Evolutionary conservation across 2,113 vertebrate species (phyloP).

Genomic region (Sylvicapra grimmia): DNA sequence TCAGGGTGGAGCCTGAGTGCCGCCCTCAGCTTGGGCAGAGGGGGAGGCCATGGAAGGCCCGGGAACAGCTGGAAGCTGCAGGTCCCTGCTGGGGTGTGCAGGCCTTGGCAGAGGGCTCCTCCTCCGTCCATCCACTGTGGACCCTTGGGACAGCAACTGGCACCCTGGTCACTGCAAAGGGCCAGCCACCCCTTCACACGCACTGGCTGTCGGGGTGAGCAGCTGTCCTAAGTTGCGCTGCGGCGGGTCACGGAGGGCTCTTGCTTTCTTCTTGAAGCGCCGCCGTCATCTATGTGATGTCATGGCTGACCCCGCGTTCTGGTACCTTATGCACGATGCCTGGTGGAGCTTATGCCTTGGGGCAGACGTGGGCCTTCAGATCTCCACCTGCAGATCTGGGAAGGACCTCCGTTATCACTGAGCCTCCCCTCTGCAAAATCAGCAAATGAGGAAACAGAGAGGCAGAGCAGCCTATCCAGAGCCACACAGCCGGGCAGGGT

Average conservation of each 20-base stretch:
- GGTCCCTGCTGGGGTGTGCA: neutral
- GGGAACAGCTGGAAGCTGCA: neutral
- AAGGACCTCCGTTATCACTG: neutral
- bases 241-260: rapidly evolving
- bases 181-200: neutral
- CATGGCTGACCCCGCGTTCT: rapidly evolving
- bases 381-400: neutral
- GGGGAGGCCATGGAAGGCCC: rapidly evolving
- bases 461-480: neutral
- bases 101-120: neutral
- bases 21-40: too few species aligned
- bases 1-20: neutral
- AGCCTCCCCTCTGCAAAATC: neutral
- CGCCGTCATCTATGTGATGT: neutral
- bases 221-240: neutral
- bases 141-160: neutral
- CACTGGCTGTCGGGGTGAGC: conserved; percentile 19
- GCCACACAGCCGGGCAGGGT: neutral
- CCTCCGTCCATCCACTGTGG: rapidly evolving
- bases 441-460: neutral
- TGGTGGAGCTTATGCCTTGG: neutral
- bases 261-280: rapidly evolving
- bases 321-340: neutral
- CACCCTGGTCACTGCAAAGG: rapidly evolving
- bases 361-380: neutral